Percentiles rank a stretch among this genome's conserved stretches.
Conservation (phyloP, 2,888 invertebrate genomes). For the Eristalis pertinax region DNA sequence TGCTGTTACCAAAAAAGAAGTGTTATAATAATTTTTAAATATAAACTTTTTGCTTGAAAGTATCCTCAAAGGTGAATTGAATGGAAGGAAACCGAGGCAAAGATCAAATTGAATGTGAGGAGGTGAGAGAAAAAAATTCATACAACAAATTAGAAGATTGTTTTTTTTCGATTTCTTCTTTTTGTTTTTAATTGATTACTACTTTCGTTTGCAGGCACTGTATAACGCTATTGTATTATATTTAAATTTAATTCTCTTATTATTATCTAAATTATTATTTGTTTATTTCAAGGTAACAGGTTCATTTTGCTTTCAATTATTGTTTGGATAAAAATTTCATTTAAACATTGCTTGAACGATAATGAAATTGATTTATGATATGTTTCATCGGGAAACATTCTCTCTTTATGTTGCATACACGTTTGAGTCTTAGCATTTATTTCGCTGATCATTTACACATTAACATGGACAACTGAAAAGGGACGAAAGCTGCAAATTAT, state of each 20-base stretch:
- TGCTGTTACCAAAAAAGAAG: not conserved
- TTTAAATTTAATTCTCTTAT: conserved; percentile 43
- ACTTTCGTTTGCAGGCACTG: conserved; percentile 69
- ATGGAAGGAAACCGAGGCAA: not conserved
- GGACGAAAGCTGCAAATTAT: not conserved
- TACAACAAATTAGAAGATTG: conserved; percentile 12
- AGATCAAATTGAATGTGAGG: not conserved
- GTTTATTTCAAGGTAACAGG: conserved; percentile 48
- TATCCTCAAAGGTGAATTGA: not conserved
- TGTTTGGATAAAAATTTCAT: conserved; percentile 10
- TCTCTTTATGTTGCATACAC: not conserved
- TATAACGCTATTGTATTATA: conserved; percentile 55
- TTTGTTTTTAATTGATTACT: conserved; percentile 39
- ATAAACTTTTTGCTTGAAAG: conserved; percentile 1
- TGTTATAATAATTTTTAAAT: not conserved
- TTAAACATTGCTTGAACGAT: not conserved
- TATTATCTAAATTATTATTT: conserved; percentile 55
- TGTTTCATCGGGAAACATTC: not conserved
- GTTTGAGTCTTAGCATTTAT: not conserved
- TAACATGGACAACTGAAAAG: not conserved
- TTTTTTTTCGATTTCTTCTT: not conserved
- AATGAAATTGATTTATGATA: not conserved
- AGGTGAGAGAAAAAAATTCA: not conserved
- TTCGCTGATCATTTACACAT: not conserved
- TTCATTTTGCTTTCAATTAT: conserved; percentile 23